Evolutionary conservation across 2,888 invertebrate genomes (phyloP).

Genomic region (Camponotus fellah): DNA sequence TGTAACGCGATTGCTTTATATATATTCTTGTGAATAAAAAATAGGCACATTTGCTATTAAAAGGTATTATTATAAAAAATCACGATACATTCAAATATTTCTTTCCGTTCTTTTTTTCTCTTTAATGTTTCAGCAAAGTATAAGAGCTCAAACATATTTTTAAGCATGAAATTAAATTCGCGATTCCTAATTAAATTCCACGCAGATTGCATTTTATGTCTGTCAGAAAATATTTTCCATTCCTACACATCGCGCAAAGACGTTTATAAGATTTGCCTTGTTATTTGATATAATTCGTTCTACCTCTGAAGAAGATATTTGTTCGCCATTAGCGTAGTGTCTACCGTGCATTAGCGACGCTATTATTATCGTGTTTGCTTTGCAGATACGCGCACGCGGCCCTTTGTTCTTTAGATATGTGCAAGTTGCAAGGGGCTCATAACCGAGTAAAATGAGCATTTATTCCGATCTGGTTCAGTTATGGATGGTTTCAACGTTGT

Average conservation of each 20-base stretch:
- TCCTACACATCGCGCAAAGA: not conserved
- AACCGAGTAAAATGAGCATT: slow-evolving; percentile 45
- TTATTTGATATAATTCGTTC: slow-evolving; percentile 48
- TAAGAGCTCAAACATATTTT: not conserved
- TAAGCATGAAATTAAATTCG: not conserved
- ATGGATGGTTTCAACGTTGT: not conserved
- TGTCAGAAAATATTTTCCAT: slow-evolving; percentile 2
- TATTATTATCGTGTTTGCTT: slow-evolving; percentile 57
- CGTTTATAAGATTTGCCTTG: slow-evolving; percentile 39
- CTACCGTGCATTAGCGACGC: slow-evolving; percentile 53
- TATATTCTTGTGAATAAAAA: not conserved
- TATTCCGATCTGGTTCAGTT: slow-evolving; percentile 39
- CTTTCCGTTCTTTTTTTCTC: not conserved
- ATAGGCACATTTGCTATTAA: not conserved
- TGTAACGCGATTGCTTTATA: not conserved
- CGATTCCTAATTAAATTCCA: not conserved
- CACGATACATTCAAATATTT: not conserved
- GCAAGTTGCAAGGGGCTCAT: slow-evolving; percentile 26
- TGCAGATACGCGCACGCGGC: slow-evolving; percentile 39
- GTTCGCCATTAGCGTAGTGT: slow-evolving; percentile 53
- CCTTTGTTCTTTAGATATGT: slow-evolving; percentile 52
- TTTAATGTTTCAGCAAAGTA: not conserved
- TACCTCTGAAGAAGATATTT: slow-evolving; percentile 44
- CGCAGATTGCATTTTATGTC: slow-evolving; percentile 9
- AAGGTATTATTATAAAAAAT: not conserved